These are phyloP conservation scores for Acleris sparsana DNA, from an alignment of 2,888 invertebrate species.

Conservation along the genomic window DNA sequence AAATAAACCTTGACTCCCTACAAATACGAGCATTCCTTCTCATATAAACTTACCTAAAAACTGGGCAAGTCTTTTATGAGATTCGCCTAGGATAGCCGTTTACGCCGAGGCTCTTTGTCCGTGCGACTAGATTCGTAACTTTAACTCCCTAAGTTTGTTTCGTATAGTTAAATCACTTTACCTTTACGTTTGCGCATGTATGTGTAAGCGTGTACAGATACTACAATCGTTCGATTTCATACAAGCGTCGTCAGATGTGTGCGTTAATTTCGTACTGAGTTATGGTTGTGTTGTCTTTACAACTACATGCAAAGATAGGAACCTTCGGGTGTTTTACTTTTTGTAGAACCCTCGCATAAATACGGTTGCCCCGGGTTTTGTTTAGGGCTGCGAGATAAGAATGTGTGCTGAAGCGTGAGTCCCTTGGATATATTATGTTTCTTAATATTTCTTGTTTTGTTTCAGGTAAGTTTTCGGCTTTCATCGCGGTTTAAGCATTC, in stretches of 20 bases:
- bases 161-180: constrained; percentile 1
- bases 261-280: too few species aligned
- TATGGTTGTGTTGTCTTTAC: too few species aligned
- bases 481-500: too few species aligned
- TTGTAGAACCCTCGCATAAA: constrained; percentile 26
- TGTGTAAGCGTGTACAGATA: too few species aligned
- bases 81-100: constrained; percentile 74
- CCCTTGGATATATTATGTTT: constrained; percentile 34
- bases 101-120: constrained; percentile 66
- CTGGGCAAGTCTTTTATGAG: constrained; percentile 54
- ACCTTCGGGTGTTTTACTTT: not conserved
- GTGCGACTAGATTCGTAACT: constrained; percentile 64
- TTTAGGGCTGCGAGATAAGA: constrained; percentile 18
- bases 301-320: too few species aligned
- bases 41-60: constrained; percentile 49
- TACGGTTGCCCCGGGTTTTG: constrained; percentile 18
- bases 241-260: too few species aligned
- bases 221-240: too few species aligned
- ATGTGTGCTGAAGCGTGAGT: constrained; percentile 25
- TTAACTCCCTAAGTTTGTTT: constrained; percentile 64
- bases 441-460: constrained; percentile 45
- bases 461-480: constrained; percentile 51
- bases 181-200: not conserved
- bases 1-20: constrained; percentile 48
- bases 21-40: constrained; percentile 46